A percentile compares a stretch with the other conserved stretches of the same genome.
phyloP scores from a whole-genome alignment of 2,888 invertebrate genomes.

The Caenorhabditis angaria region DNA sequence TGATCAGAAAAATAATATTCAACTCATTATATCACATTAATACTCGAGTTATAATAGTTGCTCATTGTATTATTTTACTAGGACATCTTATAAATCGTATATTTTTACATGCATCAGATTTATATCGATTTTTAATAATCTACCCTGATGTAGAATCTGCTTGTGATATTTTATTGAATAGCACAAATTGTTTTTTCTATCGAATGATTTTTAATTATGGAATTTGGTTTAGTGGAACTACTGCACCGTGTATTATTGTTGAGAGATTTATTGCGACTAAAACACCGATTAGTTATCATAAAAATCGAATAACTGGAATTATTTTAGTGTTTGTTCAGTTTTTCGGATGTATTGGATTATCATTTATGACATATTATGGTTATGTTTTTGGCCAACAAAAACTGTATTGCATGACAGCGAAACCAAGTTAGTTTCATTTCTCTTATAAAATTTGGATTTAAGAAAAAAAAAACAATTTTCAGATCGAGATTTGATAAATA shows the following conservation, averaged over 20 bases:
- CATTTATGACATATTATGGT: neutral
- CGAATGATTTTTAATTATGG: neutral
- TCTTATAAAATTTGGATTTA: neutral
- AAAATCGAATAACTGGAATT: neutral
- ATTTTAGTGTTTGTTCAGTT: neutral
- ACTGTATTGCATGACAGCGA: neutral
- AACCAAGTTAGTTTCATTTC: neutral
- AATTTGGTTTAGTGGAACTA: neutral
- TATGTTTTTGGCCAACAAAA: neutral
- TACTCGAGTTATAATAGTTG: neutral
- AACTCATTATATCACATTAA: slow-evolving; percentile 1
- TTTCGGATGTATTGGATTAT: neutral
- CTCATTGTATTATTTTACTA: neutral
- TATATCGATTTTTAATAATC: slow-evolving; percentile 3
- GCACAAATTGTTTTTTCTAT: neutral
- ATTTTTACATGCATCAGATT: neutral
- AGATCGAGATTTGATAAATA: neutral
- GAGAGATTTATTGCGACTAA: neutral
- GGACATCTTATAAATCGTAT: neutral
- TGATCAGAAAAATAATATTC: neutral
- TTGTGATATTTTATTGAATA: neutral
- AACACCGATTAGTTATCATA: neutral
- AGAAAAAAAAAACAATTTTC: neutral
- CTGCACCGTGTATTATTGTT: neutral
- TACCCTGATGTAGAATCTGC: neutral